Conservation (phyloP, 2,888 invertebrate species). For the Lycophotia porphyrea region DNA sequence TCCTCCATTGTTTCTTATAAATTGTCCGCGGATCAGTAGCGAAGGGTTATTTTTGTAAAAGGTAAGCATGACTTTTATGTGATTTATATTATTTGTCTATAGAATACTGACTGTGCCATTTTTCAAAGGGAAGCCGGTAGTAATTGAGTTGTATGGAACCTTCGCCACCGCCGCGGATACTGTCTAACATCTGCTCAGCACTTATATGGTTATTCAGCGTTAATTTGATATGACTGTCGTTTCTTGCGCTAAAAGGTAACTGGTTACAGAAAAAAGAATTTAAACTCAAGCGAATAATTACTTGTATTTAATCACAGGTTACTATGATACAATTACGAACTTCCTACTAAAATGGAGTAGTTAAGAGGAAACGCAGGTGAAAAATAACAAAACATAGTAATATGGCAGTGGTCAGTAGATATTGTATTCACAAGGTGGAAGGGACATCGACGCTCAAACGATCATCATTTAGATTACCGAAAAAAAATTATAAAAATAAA, state of each 20-base stretch:
- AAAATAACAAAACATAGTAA: background rate
- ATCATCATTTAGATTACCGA: no score
- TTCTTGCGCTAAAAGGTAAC: background rate
- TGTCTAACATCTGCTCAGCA: background rate
- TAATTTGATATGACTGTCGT: constrained; percentile 5
- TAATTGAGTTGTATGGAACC: no score
- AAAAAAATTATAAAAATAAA: no score
- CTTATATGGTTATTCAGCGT: background rate
- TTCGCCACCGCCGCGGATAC: background rate
- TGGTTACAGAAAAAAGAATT: constrained; percentile 1
- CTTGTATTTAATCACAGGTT: constrained; percentile 8
- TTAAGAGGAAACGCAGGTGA: background rate
- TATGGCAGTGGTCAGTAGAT: constrained; percentile 2
- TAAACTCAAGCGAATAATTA: constrained; percentile 12
- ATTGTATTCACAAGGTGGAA: background rate
- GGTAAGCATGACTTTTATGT: no score
- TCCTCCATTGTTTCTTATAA: background rate
- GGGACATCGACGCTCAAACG: no score
- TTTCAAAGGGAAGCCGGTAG: no score
- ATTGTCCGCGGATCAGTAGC: background rate
- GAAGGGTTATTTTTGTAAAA: no score
- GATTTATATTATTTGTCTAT: no score
- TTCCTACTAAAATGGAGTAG: background rate
- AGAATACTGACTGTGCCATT: no score
- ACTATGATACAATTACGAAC: constrained; percentile 15